phyloP scores from a whole-genome alignment of 2,888 invertebrate genomes.

The Philereme transversata region DNA sequence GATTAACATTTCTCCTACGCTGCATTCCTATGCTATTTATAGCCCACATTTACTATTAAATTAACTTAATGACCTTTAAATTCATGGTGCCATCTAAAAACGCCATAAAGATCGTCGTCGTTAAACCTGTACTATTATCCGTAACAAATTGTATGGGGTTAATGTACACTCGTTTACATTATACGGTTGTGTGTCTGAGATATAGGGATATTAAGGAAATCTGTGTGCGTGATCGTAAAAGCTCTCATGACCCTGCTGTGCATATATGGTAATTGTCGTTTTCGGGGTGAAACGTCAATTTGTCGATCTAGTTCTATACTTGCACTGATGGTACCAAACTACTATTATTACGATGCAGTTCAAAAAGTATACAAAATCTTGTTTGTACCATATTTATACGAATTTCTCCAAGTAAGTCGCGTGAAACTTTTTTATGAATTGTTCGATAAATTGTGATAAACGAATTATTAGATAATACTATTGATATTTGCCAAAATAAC shows the following conservation, averaged over 20 bases:
- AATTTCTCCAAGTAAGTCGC: no score
- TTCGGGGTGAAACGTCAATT: no score
- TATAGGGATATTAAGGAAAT: slow-evolving; percentile 10
- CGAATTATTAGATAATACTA: no score
- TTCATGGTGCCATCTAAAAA: slow-evolving; percentile 27
- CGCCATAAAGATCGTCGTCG: slow-evolving; percentile 25
- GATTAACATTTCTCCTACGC: slow-evolving; percentile 24
- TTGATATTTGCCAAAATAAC: no score
- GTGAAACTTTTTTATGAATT: no score
- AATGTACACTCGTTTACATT: slow-evolving; percentile 9
- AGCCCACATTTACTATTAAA: slow-evolving; percentile 28
- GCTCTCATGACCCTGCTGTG: neutral
- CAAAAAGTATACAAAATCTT: no score
- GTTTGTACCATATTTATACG: no score
- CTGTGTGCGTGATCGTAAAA: neutral
- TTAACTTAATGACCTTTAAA: slow-evolving; percentile 31
- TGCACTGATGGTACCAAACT: no score
- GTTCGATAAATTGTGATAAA: no score
- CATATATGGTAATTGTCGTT: no score
- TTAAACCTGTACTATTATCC: slow-evolving; percentile 19
- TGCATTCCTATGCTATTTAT: slow-evolving; percentile 35
- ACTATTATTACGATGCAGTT: no score
- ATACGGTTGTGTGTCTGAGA: slow-evolving; percentile 4
- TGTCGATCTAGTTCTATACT: no score
- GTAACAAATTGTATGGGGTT: slow-evolving; percentile 17